Conservation (phyloP, 2,888 invertebrate genomes). For the Bellardia pandia region DNA sequence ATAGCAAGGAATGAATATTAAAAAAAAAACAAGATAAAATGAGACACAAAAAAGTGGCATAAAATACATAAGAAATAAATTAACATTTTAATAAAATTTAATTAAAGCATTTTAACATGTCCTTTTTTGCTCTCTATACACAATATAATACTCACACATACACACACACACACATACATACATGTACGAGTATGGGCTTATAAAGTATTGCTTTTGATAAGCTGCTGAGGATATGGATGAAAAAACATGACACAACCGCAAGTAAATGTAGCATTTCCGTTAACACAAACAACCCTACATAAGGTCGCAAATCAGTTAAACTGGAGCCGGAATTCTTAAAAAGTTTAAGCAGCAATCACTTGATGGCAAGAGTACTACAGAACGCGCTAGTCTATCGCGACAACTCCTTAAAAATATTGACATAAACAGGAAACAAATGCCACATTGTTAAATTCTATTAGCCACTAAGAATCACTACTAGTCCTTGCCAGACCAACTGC, state of each 20-base stretch:
- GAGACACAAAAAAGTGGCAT: background rate
- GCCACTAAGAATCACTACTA: no score
- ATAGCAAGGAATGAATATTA: background rate
- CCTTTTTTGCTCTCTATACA: slow-evolving; percentile 49
- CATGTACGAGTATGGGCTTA: slow-evolving; percentile 35
- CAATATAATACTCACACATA: slow-evolving; percentile 3
- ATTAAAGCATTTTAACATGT: slow-evolving; percentile 72
- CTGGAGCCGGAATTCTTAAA: background rate
- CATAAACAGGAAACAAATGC: no score
- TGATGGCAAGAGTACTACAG: no score
- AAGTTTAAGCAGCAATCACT: no score
- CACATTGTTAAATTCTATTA: no score
- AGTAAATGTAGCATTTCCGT: slow-evolving; percentile 72
- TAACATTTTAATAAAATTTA: slow-evolving; percentile 72
- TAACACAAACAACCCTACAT: slow-evolving; percentile 5
- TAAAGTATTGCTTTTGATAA: slow-evolving; percentile 70
- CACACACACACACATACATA: background rate
- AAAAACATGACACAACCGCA: slow-evolving; percentile 69
- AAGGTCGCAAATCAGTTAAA: background rate
- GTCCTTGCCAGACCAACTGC: no score
- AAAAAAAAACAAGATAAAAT: slow-evolving; percentile 13
- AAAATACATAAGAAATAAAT: slow-evolving; percentile 53
- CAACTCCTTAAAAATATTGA: no score
- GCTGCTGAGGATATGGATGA: slow-evolving; percentile 65
- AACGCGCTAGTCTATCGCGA: no score